Conservation (phyloP, 2,797 vertebrate genomes). For the Furcifer pardalis region DNA sequence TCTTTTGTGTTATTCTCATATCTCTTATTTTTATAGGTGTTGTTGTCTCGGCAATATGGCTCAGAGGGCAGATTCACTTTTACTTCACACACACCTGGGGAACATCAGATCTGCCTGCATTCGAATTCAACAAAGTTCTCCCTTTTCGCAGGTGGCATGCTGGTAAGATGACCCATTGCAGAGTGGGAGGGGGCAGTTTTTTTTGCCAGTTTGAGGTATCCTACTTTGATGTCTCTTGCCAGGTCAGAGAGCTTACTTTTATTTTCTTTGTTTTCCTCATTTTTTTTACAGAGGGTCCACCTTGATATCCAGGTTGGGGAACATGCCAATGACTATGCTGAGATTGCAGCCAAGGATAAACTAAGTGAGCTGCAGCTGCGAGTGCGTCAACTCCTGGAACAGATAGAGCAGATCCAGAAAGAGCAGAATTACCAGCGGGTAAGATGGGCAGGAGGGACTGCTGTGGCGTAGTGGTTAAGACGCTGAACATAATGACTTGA, state of each 20-base stretch:
- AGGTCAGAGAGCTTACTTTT: background rate
- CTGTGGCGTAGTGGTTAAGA: too few species aligned
- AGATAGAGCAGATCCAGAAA: slow-evolving; percentile 94
- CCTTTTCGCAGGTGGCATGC: slow-evolving; percentile 92
- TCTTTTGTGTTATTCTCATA: background rate
- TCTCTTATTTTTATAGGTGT: slow-evolving; percentile 75
- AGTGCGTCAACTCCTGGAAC: slow-evolving; percentile 90
- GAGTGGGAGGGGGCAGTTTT: background rate
- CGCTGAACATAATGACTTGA: too few species aligned
- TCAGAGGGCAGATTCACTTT: slow-evolving; percentile 91
- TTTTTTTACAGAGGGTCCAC: slow-evolving; percentile 84
- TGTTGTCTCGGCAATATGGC: slow-evolving; percentile 89
- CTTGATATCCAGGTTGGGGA: slow-evolving; percentile 93
- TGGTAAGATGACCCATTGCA: slow-evolving; percentile 76
- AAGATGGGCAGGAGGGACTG: slow-evolving; percentile 50
- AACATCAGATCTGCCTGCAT: slow-evolving; percentile 93
- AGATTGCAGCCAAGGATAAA: slow-evolving; percentile 93
- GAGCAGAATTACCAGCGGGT: slow-evolving; percentile 95
- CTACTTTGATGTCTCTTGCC: background rate
- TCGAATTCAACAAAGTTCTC: slow-evolving; percentile 95
- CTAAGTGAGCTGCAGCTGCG: slow-evolving; percentile 90
- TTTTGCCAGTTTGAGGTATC: background rate
- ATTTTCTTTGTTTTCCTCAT: background rate
- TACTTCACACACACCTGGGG: slow-evolving; percentile 90
- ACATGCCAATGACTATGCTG: slow-evolving; percentile 91